Evolutionary conservation across 2,797 vertebrate genomes (phyloP).

Genomic region (Mico argentatus): DNA sequence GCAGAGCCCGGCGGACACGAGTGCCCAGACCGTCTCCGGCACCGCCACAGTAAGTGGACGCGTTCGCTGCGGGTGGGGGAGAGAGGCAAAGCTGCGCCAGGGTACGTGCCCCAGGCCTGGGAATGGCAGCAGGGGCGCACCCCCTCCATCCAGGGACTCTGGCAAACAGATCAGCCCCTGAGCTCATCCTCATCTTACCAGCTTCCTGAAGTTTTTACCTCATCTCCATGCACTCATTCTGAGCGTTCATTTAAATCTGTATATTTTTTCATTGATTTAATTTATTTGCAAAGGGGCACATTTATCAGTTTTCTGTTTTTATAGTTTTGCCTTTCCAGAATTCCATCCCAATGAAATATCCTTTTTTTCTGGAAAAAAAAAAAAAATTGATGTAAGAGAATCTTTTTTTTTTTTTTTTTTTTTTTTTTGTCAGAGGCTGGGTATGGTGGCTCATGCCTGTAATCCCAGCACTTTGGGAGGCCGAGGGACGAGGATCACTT

Average conservation of each 20-base stretch:
- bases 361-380: background rate
- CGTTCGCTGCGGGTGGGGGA: fast-evolving
- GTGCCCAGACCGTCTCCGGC: slow-evolving; percentile 93
- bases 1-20: slow-evolving; percentile 90
- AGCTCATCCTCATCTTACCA: fast-evolving
- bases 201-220: background rate
- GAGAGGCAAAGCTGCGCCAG: fast-evolving
- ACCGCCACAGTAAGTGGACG: slow-evolving; percentile 95
- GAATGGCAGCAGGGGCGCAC: fast-evolving
- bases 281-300: background rate
- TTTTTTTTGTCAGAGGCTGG: background rate
- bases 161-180: fast-evolving
- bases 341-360: background rate
- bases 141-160: fast-evolving
- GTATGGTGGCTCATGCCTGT: background rate
- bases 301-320: background rate
- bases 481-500: no score
- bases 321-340: background rate
- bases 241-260: background rate
- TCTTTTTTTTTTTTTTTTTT: no score
- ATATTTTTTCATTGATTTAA: fast-evolving
- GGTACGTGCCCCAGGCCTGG: no score
- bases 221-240: background rate
- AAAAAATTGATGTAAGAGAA: no score
- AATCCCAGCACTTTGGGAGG: background rate